phyloP scores from a whole-genome alignment of 2,113 vertebrate species.

The Nasalis larvatus region DNA sequence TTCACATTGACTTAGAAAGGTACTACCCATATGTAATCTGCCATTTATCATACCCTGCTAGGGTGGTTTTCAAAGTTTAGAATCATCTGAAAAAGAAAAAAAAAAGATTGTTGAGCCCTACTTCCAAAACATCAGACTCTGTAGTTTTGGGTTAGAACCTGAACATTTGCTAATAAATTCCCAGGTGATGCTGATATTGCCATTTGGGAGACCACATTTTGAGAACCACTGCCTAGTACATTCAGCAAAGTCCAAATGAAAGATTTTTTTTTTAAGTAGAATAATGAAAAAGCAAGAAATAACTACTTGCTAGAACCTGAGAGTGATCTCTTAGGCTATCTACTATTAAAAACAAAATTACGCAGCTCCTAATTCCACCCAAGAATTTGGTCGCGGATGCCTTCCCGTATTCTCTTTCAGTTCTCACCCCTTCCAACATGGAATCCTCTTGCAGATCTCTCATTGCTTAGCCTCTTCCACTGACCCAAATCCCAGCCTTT shows the following conservation, averaged over 20 bases:
- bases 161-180: background rate
- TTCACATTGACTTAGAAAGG: background rate
- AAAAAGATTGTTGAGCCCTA: background rate
- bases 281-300: background rate
- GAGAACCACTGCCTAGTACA: background rate
- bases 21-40: background rate
- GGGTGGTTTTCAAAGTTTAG: background rate
- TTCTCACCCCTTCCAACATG: background rate
- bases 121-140: background rate
- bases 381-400: background rate
- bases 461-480: background rate
- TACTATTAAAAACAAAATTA: background rate
- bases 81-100: background rate
- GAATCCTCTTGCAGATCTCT: background rate
- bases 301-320: background rate
- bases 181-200: background rate
- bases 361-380: background rate
- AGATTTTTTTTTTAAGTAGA: background rate
- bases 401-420: background rate
- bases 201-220: background rate
- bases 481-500: background rate
- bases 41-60: background rate
- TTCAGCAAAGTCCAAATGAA: background rate
- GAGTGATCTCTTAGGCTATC: background rate
- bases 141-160: background rate